Base-by-base conservation (phyloP, 2,797 vertebrate species). In the Hybognathus amarus region DNA sequence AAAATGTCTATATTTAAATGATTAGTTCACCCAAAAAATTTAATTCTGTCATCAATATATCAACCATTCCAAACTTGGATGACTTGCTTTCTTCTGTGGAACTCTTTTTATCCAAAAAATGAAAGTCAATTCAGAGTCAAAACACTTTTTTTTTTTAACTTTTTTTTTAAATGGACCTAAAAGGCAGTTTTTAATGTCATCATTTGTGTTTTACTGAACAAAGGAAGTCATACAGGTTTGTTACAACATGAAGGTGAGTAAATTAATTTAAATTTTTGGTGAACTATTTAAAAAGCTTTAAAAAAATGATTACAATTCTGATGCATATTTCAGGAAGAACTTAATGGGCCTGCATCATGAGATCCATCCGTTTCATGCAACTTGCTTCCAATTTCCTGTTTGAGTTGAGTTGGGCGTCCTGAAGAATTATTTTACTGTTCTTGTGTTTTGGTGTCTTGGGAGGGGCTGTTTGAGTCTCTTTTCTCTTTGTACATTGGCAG, bases 311-410 rank as follows among this genome's bases (percentile, higher is more conserved):
- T 50, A 20, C 4, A 33, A 54, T 12, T 71, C 6, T 33, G 11
- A 11, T 45, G 17, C 66, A 47, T 59, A 27, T 47, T 63, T 61
- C 24, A n/a, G 33, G n/a, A 6, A 17, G 45, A 18, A 45, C 6
- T 6, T 77, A 2, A 22, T 74, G 22, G n/a, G 42, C 22, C 12
- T 81, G 12, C 45, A 71, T 61, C 20, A 73, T 27, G 20, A 38
- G 40, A 24, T 73, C 54, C 0, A 5, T 73, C 54, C 0, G 9
- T 64, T 81, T 68, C 15, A 40, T 75, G 33, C 52, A 38, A 56
- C 73, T 38, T 75, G 20, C 20, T 24, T 79, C 63, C 13, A 73
- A 64, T 10, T 81, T 73, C 79, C 54, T 73, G 40, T 61, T 80
- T 67, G 47, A 11, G 2, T 79, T 71, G 22, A 63, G 18, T 33